Evolutionary conservation across 2,797 vertebrate genomes (phyloP).

Genomic region (Gouania willdenowi): DNA sequence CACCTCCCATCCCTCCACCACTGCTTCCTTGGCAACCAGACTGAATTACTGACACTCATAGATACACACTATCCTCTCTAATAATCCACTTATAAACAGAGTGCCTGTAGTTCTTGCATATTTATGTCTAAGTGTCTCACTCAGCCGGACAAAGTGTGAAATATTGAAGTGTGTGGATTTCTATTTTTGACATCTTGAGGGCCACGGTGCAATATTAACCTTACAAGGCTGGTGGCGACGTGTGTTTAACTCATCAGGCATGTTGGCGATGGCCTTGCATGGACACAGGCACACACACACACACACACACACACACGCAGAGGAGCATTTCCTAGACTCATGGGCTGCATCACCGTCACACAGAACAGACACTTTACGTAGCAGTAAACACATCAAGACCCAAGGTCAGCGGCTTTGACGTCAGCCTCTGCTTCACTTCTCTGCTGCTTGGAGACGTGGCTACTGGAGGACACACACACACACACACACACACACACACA

Average conservation of each 20-base stretch:
- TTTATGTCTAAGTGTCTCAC: constrained; percentile 13
- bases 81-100: constrained; percentile 33
- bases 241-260: constrained; percentile 16
- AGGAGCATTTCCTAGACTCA: constrained; percentile 28
- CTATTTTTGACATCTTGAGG: constrained; percentile 29
- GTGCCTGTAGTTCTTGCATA: constrained; percentile 11
- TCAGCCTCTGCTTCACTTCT: constrained; percentile 50
- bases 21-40: background rate
- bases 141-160: constrained; percentile 18
- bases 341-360: constrained; percentile 21
- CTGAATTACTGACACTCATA: background rate
- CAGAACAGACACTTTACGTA: constrained; percentile 50
- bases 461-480: background rate
- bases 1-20: background rate
- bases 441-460: constrained; percentile 53
- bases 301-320: constrained; percentile 13
- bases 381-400: constrained; percentile 57
- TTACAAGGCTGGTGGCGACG: constrained; percentile 28
- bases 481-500: background rate
- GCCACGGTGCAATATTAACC: constrained; percentile 16
- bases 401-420: constrained; percentile 59
- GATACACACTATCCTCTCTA: constrained; percentile 1
- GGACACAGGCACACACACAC: constrained; percentile 20
- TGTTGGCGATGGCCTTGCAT: constrained; percentile 34
- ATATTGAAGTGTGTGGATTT: constrained; percentile 12